Evolutionary conservation across 2,113 vertebrate genomes (phyloP).

Genomic region (Mus musculus): GRCm39 chr8:51531501-51532000

Average conservation of each 20-base stretch:
- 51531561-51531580: neutral
- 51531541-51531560: neutral
- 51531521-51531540: neutral
- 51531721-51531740: too few species aligned
- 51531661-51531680: too few species aligned
- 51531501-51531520: neutral
- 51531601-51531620: neutral
- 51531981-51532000: neutral
- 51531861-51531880: neutral
- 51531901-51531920: neutral
- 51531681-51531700: neutral
- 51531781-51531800: neutral
- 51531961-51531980: neutral
- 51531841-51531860: too few species aligned
- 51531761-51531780: neutral
- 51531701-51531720: neutral
- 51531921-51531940: neutral
- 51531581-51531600: neutral
- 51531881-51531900: neutral
- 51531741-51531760: neutral
- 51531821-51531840: too few species aligned
- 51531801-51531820: neutral
- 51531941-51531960: too few species aligned
- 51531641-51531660: neutral
- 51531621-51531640: neutral